phyloP scores from a whole-genome alignment of 2,113 vertebrate genomes.

The Laticauda laticaudata region DNA sequence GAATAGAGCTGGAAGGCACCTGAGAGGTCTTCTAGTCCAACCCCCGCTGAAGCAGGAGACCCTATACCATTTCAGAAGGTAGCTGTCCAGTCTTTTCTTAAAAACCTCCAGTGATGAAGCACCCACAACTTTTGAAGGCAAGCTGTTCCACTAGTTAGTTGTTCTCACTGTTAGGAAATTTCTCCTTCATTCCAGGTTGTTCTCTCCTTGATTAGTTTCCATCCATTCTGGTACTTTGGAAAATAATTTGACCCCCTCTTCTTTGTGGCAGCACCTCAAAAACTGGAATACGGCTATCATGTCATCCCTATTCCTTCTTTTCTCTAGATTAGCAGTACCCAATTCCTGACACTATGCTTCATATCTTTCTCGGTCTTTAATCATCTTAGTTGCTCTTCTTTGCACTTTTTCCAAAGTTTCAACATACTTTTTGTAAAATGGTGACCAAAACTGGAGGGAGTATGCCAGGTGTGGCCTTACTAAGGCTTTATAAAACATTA shows the following conservation, averaged over 20 bases:
- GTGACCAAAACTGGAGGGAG: too few relatives aligned
- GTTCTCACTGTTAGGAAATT: not conserved
- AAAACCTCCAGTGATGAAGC: not conserved
- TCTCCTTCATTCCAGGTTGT: not conserved
- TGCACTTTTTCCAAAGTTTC: not conserved
- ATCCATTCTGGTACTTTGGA: not conserved
- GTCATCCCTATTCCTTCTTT: not conserved
- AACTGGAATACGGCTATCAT: not conserved
- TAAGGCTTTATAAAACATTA: too few relatives aligned
- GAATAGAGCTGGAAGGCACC: not conserved
- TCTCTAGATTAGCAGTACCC: not conserved
- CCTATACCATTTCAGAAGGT: not conserved
- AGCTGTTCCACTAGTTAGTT: not conserved
- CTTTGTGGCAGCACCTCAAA: not conserved
- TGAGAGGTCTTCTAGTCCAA: not conserved
- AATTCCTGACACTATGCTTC: not conserved
- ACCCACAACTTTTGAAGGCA: not conserved
- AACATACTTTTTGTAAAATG: not conserved
- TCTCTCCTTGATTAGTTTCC: not conserved
- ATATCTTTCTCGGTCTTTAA: too few relatives aligned
- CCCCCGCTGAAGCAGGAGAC: not conserved
- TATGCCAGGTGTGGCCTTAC: too few relatives aligned
- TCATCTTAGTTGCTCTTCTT: not conserved
- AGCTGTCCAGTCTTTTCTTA: not conserved
- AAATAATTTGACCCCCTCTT: not conserved